Base-by-base conservation (phyloP, 2,888 invertebrate species). In the Chromoteleia sp. region DNA sequence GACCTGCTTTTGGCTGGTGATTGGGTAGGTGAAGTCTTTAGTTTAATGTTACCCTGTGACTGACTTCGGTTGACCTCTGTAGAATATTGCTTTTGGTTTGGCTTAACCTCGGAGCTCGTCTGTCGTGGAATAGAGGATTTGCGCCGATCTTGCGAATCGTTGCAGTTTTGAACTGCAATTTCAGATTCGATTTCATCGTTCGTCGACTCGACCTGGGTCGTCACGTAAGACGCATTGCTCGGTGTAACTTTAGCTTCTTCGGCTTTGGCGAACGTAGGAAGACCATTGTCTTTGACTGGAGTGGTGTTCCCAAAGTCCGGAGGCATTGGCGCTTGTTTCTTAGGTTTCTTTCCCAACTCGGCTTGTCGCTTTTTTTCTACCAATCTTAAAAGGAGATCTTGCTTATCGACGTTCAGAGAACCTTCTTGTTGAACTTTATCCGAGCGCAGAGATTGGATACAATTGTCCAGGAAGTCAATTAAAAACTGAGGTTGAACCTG, bases 401-500 rank as follows among this genome's bases (percentile, higher is more conserved):
- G 94, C 85, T 93, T 94, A 73, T 94, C 94, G 1, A 92, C 87
- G 10, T 93, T 91, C 84, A 87, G 43, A 84, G 92, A 85, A 86
- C 92, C 89, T 91, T 93, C 91, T 87, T 94, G 85, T 43, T 88
- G 86, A n/a, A 86, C 87, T 33, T 84, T 85, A 33, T 91, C 90
- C 10, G 83, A 84, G 4, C 86, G 86, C 85, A 94, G 92, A 87
- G 88, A 94, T 88, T 93, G 94, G 85, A 96, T 93, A 84, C 95
- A 95, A 81, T 95, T 95, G 83, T 95, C 95, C 33, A 97, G 89
- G 88, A 96, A 97, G 82, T 94, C 93, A 48, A 96, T 92, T 88
- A 95, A 94, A 88, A 95, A 96, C 86, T 95, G 94, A 12, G 96
- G 95, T 83, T 95, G 94, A 73, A 95, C 95, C 95, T 95, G 86